Percentiles rank a stretch among this genome's conserved stretches.
Evolutionary conservation across 2,888 invertebrate genomes (phyloP).

Genomic region (Nymphalis urticae): DNA sequence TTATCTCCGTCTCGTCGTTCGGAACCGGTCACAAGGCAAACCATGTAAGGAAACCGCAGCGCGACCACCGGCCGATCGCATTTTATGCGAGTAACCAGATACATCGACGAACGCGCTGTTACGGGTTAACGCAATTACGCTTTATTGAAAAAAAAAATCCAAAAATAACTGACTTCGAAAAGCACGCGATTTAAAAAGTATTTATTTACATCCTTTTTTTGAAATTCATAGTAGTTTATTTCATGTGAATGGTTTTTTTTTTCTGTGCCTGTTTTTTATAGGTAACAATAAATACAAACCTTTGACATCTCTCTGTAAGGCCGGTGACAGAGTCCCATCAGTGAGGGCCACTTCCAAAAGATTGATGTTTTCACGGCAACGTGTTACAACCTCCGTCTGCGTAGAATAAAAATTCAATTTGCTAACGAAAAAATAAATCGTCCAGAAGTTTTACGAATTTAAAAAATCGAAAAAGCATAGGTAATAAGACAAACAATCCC

Average conservation of each 20-base stretch:
- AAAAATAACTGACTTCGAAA: too few species aligned
- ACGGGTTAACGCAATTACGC: constrained; percentile 36
- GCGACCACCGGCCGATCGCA: constrained; percentile 51
- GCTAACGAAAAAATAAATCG: constrained; percentile 39
- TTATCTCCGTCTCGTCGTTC: constrained; percentile 12
- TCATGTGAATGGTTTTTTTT: not conserved
- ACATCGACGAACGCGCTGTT: constrained; percentile 42
- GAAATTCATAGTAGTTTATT: too few species aligned
- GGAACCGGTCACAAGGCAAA: constrained; percentile 60
- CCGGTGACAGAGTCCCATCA: constrained; percentile 75
- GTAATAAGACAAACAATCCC: constrained; percentile 6
- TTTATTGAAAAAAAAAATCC: constrained; percentile 10
- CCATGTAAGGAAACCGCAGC: constrained; percentile 52
- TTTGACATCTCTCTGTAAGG: constrained; percentile 82
- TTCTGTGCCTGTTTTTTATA: not conserved
- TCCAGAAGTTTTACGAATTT: constrained; percentile 30
- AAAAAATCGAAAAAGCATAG: constrained; percentile 11
- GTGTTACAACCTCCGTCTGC: constrained; percentile 91
- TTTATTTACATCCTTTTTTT: too few species aligned
- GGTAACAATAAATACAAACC: constrained; percentile 65
- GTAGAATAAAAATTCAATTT: constrained; percentile 59
- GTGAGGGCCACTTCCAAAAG: constrained; percentile 87
- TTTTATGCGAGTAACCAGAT: constrained; percentile 69
- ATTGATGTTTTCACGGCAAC: constrained; percentile 92
- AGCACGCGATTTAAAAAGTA: too few species aligned